Evolutionary conservation across 2,888 invertebrate genomes (phyloP).

Genomic region (Torymus aiolomorphi): DNA sequence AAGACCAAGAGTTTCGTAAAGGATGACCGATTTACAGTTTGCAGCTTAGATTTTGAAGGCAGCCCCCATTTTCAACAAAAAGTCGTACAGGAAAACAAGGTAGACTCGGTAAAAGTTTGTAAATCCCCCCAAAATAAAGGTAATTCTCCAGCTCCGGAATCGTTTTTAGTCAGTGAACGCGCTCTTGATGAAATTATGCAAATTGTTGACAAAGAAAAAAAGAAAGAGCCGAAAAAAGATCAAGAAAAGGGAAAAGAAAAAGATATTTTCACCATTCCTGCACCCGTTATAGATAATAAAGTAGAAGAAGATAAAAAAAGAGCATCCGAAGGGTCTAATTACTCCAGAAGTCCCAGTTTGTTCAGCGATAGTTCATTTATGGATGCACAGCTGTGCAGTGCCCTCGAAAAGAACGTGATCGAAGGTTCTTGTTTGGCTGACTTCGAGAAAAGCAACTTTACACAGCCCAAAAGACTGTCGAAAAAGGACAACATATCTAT

Average conservation of each 20-base stretch:
- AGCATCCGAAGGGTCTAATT: conserved; percentile 13
- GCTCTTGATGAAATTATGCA: conserved; percentile 31
- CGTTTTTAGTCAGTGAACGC: conserved; percentile 28
- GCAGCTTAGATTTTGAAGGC: conserved; percentile 27
- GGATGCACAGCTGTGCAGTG: conserved; percentile 77
- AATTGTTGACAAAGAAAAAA: conserved; percentile 13
- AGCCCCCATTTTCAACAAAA: too few species aligned
- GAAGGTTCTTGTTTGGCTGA: conserved; percentile 63
- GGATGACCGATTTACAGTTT: conserved; percentile 8
- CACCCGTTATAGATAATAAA: background rate
- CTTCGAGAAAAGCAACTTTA: conserved; percentile 61
- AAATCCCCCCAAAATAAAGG: background rate
- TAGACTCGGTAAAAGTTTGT: background rate
- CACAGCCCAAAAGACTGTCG: background rate
- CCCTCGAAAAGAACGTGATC: conserved; percentile 74
- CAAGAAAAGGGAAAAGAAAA: background rate
- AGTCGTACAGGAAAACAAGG: background rate
- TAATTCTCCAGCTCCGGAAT: conserved; percentile 10
- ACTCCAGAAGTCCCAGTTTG: conserved; percentile 76
- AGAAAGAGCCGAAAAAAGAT: too few species aligned
- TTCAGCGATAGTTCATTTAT: conserved; percentile 80
- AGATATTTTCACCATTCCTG: background rate
- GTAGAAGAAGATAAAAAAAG: conserved; percentile 25
- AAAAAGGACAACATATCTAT: too few species aligned
- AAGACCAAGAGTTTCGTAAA: conserved; percentile 22